Conservation (phyloP, 1,140 invertebrate species). For the Pachyrhynchus sulphureomaculatus region DNA sequence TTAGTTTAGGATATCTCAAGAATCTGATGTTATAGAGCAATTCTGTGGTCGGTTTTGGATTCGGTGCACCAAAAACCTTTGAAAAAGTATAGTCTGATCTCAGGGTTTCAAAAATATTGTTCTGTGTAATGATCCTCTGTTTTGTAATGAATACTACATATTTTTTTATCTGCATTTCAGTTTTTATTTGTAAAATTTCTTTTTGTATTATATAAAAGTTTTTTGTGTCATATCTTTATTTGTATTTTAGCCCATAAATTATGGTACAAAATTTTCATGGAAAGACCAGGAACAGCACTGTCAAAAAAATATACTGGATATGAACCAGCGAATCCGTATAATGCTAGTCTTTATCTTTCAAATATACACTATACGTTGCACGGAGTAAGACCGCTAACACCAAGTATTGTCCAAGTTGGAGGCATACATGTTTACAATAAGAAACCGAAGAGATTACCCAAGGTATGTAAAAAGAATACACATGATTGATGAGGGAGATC, state of each 20-base stretch:
- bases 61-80: too few species aligned
- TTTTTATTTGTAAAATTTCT: too few species aligned
- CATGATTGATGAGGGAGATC: not conserved
- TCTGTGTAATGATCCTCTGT: too few species aligned
- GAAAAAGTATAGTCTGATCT: too few species aligned
- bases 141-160: too few species aligned
- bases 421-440: constrained; percentile 53
- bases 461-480: constrained; percentile 50
- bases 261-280: constrained; percentile 19
- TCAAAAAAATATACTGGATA: constrained; percentile 50
- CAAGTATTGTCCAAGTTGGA: constrained; percentile 59
- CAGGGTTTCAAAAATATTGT: too few species aligned
- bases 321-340: constrained; percentile 40
- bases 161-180: too few species aligned
- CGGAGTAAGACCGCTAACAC: constrained; percentile 52
- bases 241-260: constrained; percentile 10
- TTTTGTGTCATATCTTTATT: too few species aligned
- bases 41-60: too few species aligned
- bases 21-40: too few species aligned
- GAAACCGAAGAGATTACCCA: constrained; percentile 56
- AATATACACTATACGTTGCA: constrained; percentile 61
- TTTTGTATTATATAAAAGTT: too few species aligned
- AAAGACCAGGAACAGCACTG: constrained; percentile 24
- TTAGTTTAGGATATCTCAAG: too few species aligned
- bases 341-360: constrained; percentile 56